Percentiles rank a stretch among this genome's conserved stretches.
These are phyloP conservation scores for Aricia agestis DNA, from an alignment of 1,140 invertebrate species.

Conservation along the genomic window DNA sequence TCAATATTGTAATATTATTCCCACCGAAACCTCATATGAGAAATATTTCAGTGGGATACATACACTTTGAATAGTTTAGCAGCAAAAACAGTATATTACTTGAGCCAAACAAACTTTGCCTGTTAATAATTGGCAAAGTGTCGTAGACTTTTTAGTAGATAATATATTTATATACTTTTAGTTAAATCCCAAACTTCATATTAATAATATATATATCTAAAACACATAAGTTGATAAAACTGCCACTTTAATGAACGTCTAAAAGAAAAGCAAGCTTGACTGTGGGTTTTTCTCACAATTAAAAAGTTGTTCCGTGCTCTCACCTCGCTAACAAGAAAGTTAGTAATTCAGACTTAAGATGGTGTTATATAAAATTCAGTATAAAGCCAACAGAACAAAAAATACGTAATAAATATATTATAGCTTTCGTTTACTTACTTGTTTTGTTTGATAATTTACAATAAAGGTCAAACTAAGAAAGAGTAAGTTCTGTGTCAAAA, in stretches of 20 bases:
- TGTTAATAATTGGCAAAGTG: not conserved
- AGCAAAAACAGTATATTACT: no score
- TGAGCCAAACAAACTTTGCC: not conserved
- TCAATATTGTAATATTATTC: not conserved
- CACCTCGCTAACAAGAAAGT: constrained; percentile 6
- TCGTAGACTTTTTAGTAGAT: not conserved
- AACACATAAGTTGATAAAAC: not conserved
- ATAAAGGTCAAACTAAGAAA: no score
- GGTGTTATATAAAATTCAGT: constrained; percentile 4
- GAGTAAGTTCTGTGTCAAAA: no score
- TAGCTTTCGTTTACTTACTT: no score
- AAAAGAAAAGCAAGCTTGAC: not conserved
- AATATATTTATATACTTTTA: not conserved
- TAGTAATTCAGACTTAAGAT: constrained; percentile 6
- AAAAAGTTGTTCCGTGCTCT: not conserved
- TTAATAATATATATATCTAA: not conserved
- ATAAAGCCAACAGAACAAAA: not conserved
- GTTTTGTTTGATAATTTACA: no score
- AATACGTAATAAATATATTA: not conserved
- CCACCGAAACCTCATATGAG: no score
- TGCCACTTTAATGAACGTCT: not conserved
- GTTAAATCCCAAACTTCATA: not conserved
- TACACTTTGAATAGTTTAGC: no score
- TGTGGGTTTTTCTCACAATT: not conserved
- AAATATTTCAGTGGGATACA: no score